Base-by-base conservation (phyloP, 2,113 vertebrate genomes). In the Calyptommatus sinebrachiatus region DNA sequence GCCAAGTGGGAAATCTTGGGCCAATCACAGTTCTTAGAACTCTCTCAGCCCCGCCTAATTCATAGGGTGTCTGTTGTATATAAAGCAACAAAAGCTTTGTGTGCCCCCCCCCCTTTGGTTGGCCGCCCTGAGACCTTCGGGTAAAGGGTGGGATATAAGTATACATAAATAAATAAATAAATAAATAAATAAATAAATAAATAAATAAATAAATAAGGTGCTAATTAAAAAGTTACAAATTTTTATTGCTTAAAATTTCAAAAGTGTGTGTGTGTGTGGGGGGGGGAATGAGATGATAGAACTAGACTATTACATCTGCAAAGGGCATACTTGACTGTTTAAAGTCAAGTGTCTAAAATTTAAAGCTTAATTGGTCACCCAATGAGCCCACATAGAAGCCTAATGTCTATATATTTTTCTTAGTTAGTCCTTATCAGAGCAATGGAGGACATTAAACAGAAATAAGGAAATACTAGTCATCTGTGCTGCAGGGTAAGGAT, bases 201-300 rank as follows among this genome's bases (percentile, higher is more conserved):
- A n/a, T n/a, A n/a, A n/a, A n/a, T n/a, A n/a, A n/a, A 78, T 22
- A 45, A 46, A 10, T 46, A 28, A 57, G 8, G 28, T n/a, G 29
- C 2, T 31, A 29, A 57, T 7, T 73, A 50, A 73, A 53, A 80
- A 53, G 73, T 57, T 20, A 80, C 50, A 83, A 71, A 87, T 16
- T 11, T 22, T 46, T 66, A 2, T 45, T n/a, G 24, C 35, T 76
- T 61, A n/a, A 41, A 45, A 46, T 41, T 35, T 62, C 9, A 35
- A 3, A 24, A 7, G 8, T 46, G 35, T 41, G 35, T 41, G 35
- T 41, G 35, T 41, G 35, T 41, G 46, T 61, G 62, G 12, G 46
- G 14, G 9, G 18, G 18, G 28, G 0, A 76, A 0, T 41, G 72
- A 26, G 14, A 41, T n/a, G 53, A 24, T 69, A 68, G 46, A 50